phyloP scores from a whole-genome alignment of 2,888 invertebrate genomes.

The Diloba caeruleocephala region DNA sequence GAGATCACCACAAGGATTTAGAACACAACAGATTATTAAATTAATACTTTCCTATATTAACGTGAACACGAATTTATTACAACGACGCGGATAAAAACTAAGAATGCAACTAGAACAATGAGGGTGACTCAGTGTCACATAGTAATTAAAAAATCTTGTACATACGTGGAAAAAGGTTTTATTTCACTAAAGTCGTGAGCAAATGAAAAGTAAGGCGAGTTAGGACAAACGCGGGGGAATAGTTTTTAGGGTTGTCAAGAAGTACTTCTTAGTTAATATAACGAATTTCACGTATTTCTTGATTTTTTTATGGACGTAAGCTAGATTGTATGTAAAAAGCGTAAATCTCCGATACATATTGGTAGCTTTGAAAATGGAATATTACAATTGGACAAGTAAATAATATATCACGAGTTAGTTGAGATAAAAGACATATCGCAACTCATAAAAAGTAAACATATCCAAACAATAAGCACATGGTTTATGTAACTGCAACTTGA shows the following conservation, averaged over 20 bases:
- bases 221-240: constrained; percentile 57
- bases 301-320: background rate
- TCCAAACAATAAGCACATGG: no score
- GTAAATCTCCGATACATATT: no score
- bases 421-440: no score
- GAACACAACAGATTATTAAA: constrained; percentile 33
- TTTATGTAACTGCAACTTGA: constrained; percentile 22
- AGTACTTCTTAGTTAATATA: constrained; percentile 14
- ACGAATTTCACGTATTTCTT: background rate
- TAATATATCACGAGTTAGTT: no score
- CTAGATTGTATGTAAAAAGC: no score
- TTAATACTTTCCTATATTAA: no score
- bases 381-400: no score
- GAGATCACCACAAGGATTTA: no score
- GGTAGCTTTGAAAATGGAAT: no score
- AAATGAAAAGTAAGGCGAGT: constrained; percentile 64
- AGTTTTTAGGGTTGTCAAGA: constrained; percentile 45
- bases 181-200: constrained; percentile 47
- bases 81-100: constrained; percentile 6
- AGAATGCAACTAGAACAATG: constrained; percentile 32
- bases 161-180: constrained; percentile 40
- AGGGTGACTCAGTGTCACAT: constrained; percentile 1
- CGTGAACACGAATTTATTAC: constrained; percentile 41
- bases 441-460: background rate
- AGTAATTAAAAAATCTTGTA: constrained; percentile 40